These are phyloP conservation scores for Tupaia chinensis DNA, from an alignment of 2,113 vertebrate species.

Conservation along the genomic window DNA sequence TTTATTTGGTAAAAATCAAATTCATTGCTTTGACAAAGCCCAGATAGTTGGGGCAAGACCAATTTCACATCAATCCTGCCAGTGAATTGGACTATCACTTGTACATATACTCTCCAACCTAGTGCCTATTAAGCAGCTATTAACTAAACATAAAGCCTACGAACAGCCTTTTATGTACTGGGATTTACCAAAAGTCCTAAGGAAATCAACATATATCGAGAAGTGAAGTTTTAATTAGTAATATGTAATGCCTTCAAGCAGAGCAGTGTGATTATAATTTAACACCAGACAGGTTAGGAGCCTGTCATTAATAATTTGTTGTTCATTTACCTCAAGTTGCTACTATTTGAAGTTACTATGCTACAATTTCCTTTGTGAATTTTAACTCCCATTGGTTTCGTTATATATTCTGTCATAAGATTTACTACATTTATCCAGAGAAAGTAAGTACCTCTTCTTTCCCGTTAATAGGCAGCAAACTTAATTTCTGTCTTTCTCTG, in stretches of 20 bases:
- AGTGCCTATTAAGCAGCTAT: slow-evolving; percentile 42
- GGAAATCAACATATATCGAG: slow-evolving; percentile 20
- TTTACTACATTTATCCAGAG: slow-evolving; percentile 11
- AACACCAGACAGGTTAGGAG: slow-evolving; percentile 24
- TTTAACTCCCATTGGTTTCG: slow-evolving; percentile 43
- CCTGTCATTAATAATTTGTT: slow-evolving; percentile 53
- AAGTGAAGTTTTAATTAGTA: slow-evolving; percentile 65
- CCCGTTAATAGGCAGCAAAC: slow-evolving; percentile 14
- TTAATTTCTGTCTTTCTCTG: slow-evolving; percentile 54
- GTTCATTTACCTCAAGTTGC: slow-evolving; percentile 49
- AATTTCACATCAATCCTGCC: slow-evolving; percentile 65
- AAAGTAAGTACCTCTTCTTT: slow-evolving; percentile 17
- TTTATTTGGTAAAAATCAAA: slow-evolving; percentile 67
- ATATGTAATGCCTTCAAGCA: slow-evolving; percentile 61
- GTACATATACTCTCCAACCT: background rate
- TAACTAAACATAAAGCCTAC: slow-evolving; percentile 52
- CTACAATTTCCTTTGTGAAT: slow-evolving; percentile 46
- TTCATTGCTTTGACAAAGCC: slow-evolving; percentile 65
- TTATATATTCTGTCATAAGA: background rate
- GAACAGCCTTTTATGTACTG: slow-evolving; percentile 44
- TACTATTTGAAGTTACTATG: slow-evolving; percentile 38
- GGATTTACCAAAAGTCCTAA: slow-evolving; percentile 50
- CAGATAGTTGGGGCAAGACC: slow-evolving; percentile 29
- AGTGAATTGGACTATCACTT: slow-evolving; percentile 60
- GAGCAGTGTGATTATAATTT: slow-evolving; percentile 55